Base-by-base conservation (phyloP, 1,140 invertebrate genomes). In the Atta colombica region DNA sequence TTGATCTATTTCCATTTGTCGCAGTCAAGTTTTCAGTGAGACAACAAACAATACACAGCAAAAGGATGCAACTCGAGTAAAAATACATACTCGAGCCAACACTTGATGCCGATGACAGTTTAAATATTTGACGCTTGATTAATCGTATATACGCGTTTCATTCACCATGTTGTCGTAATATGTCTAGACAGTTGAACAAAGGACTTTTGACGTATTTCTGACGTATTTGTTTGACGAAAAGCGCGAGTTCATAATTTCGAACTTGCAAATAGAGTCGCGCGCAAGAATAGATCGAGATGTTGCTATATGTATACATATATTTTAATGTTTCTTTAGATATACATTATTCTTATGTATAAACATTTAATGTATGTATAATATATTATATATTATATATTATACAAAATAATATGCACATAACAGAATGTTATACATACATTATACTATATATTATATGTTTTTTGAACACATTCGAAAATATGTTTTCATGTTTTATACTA, bases 161-260 rank as follows among this genome's bases (percentile, higher is more conserved):
- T 87, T 85, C 80, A 68, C 65, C 49, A 60, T 61, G 25, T 82
- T 55, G 77, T 61, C 80, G 35, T 45, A 71, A 72, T 10, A 5
- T 3, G 39, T 82, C 51, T 60, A 55, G 78, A 35, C 53, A 0
- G 6, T 72, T n/a, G 25, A 51, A 61, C 39, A 60, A 49, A 49
- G 18, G 18, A 39, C 1, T 63, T 55, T 49, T 68, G 14, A 63
- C 45, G 21, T 14, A 7, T 68, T 12, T 25, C 25, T 35, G 18
- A 55, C 25, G 18, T 25, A n/a, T 7, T 60, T 25, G 14, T 84
- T 51, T n/a, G n/a, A 51, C 39, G 25, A 60, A 60, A 74, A 58
- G 58, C n/a, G 6, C 16, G 39, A 39, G 16, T 53, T 60, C 5
- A 16, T 2, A 65, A 18, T 21, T 60, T 49, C 0, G 45, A 12